Base-by-base conservation (phyloP, 2,888 invertebrate species). In the Acrobasis suavella region DNA sequence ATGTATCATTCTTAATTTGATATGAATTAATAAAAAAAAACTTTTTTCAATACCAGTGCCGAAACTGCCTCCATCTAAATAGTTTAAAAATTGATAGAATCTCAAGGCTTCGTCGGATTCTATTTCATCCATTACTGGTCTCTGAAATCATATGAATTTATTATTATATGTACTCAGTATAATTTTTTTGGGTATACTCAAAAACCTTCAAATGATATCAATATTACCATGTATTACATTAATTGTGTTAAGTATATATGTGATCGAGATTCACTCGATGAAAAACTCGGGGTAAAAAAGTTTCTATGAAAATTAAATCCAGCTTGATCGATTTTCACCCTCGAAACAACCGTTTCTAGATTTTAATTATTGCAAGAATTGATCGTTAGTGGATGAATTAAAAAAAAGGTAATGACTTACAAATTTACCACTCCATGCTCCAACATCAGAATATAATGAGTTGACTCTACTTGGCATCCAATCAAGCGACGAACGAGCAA, bases 401-500 rank as follows among this genome's bases (percentile, higher is more conserved):
- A 22, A 22, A 16, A 42, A 56, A 64, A 17, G 46, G 22, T 22
- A 12, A 50, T 63, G 50, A 68, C 88, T 79, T 77, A 92, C 92
- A 68, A 92, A 92, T 81, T 91, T 91, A 60, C 92, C 92, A 67
- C 92, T 92, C 92, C 92, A 92, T 14, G 91, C 91, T 50, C 92
- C 92, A 9, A 92, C 90, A 74, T 92, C 91, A 0, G 92, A 92
- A 69, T 91, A 92, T 1, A 92, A 75, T 1, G 92, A 92, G 70
- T 92, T 92, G 0, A 92, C 78, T 73, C 91, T 80, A 69, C 91
- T 92, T 38, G 91, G 92, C 89, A 92, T 89, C 92, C 92, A 92
- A 73, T 91, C 91, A 60, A 89, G 70, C 0, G 91, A 86, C 1
- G 91, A 90, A 6, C 91, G 85, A 9, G 91, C 89, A 8, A 92